Evolutionary conservation across 2,888 invertebrate genomes (phyloP).

Genomic region (Bibio marci): DNA sequence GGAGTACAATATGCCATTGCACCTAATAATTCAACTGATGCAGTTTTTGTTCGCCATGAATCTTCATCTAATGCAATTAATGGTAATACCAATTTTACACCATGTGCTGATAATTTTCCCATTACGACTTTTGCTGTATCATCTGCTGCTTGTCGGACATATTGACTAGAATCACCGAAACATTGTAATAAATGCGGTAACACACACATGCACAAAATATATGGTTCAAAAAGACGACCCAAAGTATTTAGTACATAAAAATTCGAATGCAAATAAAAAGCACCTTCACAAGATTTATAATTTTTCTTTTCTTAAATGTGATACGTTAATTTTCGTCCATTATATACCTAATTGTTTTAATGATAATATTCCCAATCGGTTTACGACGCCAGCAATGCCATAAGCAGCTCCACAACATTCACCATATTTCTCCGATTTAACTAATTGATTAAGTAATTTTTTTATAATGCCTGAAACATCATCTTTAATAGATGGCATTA

Average conservation of each 20-base stretch:
- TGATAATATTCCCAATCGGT: conserved; percentile 90
- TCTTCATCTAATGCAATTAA: conserved; percentile 90
- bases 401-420: conserved; percentile 80
- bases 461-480: conserved; percentile 79
- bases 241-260: conserved; percentile 72
- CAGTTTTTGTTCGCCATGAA: conserved; percentile 96
- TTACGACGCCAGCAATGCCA: conserved; percentile 89
- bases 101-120: conserved; percentile 82
- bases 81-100: conserved; percentile 92
- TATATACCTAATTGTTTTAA: conserved; percentile 88
- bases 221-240: conserved; percentile 94
- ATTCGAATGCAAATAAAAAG: conserved; percentile 96
- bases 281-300: conserved; percentile 85
- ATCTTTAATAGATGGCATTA: conserved; percentile 82
- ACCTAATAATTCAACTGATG: conserved; percentile 87
- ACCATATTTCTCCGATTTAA: conserved; percentile 86
- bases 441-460: conserved; percentile 67
- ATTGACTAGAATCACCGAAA: conserved; percentile 90
- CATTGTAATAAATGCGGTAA: conserved; percentile 86
- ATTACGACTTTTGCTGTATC: conserved; percentile 91
- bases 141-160: conserved; percentile 91
- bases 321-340: conserved; percentile 83
- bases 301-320: conserved; percentile 96
- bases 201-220: conserved; percentile 97
- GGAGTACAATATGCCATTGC: conserved; percentile 99